Evolutionary conservation across 2,797 vertebrate genomes (phyloP).

Genomic region (Alca torda): DNA sequence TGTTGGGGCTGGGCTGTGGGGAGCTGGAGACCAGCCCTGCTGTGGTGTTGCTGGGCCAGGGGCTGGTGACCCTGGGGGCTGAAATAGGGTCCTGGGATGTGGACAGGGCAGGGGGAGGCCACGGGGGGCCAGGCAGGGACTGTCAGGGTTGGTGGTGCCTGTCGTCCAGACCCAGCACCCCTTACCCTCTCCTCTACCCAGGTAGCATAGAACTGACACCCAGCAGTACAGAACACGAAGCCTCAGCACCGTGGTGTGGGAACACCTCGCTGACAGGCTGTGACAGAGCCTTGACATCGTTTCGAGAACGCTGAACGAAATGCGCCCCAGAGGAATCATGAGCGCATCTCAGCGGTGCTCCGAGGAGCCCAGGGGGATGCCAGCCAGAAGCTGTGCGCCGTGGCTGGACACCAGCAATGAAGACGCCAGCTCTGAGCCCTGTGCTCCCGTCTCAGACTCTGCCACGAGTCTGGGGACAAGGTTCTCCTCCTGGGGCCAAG

Average conservation of each 20-base stretch:
- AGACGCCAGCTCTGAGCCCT: background rate
- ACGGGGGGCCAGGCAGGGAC: background rate
- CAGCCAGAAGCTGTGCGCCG: background rate
- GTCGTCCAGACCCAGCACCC: background rate
- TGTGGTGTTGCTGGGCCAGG: background rate
- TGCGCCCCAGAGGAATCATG: accelerated
- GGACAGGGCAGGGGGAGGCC: background rate
- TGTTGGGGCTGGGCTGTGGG: background rate
- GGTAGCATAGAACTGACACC: background rate
- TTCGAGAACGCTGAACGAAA: accelerated
- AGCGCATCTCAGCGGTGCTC: accelerated
- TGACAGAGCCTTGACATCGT: accelerated
- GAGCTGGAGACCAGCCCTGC: background rate
- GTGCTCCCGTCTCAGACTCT: background rate
- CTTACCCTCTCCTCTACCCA: background rate
- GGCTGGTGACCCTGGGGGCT: accelerated
- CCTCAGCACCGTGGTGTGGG: accelerated
- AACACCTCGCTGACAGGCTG: accelerated
- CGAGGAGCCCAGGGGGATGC: accelerated
- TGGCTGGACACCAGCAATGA: background rate
- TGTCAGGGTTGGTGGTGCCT: background rate
- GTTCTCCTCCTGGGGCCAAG: background rate
- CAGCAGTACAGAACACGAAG: background rate
- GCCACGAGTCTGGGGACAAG: background rate
- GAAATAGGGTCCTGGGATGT: no score